Evolutionary conservation across 2,113 vertebrate species (phyloP).

Genomic region (Morone saxatilis): DNA sequence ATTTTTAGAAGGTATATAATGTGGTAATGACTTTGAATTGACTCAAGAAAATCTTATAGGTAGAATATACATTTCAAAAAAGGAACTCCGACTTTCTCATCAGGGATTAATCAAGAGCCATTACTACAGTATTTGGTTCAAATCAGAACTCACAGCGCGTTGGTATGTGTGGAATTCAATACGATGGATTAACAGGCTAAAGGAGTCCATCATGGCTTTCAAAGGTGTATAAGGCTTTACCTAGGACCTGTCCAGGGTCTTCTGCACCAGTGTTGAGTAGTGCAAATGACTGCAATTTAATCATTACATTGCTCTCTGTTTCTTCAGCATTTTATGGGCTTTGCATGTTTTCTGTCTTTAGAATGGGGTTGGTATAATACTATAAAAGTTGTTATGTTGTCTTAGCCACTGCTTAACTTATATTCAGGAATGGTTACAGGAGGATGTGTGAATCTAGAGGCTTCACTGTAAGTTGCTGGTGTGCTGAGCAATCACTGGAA

Average conservation of each 20-base stretch:
- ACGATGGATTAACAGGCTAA: neutral
- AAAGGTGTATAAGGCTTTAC: neutral
- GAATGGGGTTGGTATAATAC: neutral
- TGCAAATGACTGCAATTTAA: neutral
- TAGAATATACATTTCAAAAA: neutral
- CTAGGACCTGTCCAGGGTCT: neutral
- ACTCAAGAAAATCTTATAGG: neutral
- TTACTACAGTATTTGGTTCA: conserved; percentile 2
- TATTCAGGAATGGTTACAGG: neutral
- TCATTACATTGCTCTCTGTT: neutral
- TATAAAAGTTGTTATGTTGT: neutral
- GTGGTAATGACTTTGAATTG: neutral
- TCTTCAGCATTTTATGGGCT: neutral
- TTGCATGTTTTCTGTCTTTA: neutral
- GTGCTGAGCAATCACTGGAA: neutral
- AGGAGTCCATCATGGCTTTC: neutral
- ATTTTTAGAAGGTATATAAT: neutral
- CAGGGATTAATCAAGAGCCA: conserved; percentile 9
- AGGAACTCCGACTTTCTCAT: neutral
- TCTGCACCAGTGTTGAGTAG: neutral
- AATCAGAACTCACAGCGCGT: neutral
- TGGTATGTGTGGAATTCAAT: conserved; percentile 19
- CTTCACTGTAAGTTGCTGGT: neutral
- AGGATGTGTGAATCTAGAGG: neutral
- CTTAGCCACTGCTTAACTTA: neutral